Conservation (phyloP, 2,888 invertebrate species). For the Arctia plantaginis region DNA sequence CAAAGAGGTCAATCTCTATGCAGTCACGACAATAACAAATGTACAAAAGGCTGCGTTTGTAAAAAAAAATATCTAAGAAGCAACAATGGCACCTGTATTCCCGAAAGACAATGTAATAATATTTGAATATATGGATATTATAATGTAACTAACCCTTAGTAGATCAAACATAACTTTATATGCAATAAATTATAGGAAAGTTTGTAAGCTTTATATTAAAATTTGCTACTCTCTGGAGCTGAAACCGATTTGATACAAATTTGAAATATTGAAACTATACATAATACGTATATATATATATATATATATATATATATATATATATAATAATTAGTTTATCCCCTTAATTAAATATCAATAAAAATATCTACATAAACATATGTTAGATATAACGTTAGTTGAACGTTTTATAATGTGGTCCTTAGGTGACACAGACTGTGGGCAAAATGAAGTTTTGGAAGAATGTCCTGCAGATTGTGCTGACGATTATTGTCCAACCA, state of each 20-base stretch:
- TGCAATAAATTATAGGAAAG: neutral
- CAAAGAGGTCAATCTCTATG: slow-evolving; percentile 21
- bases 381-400: neutral
- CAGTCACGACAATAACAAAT: neutral
- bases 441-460: slow-evolving; percentile 49
- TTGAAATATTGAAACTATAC: too few relatives aligned
- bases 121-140: neutral
- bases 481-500: slow-evolving; percentile 59
- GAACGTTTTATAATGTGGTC: neutral
- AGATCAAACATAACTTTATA: neutral
- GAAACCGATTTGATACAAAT: neutral
- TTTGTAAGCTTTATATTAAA: neutral
- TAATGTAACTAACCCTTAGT: neutral
- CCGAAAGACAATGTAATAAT: slow-evolving; percentile 19
- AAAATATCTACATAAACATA: too few relatives aligned
- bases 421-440: slow-evolving; percentile 47
- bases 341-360: too few relatives aligned
- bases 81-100: slow-evolving; percentile 23
- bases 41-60: slow-evolving; percentile 38
- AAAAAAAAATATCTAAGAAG: slow-evolving; percentile 22
- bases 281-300: too few relatives aligned
- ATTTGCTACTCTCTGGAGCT: neutral
- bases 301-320: too few relatives aligned
- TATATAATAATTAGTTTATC: too few relatives aligned
- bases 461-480: slow-evolving; percentile 58